A percentile compares a stretch with the other conserved stretches of the same genome.
Conservation (phyloP, 2,888 invertebrate species). For the Xylota segnis region DNA sequence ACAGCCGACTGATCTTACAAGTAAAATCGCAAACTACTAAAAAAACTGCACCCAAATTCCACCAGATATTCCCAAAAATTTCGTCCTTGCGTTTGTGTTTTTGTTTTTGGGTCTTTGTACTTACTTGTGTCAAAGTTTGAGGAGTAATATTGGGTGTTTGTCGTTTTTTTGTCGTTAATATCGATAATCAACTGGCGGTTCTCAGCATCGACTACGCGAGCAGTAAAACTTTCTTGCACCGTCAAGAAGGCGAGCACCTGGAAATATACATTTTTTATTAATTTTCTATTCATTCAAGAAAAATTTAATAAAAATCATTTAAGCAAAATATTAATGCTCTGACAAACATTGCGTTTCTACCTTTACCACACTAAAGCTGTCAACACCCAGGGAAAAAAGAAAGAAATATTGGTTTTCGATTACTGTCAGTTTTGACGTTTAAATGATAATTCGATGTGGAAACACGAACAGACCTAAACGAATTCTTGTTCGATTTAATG, state of each 20-base stretch:
- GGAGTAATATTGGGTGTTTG: constrained; percentile 91
- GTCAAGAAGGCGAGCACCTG: constrained; percentile 85
- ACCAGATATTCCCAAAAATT: constrained; percentile 66
- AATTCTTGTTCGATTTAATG: too few species aligned
- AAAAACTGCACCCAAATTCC: constrained; percentile 68
- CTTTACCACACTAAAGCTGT: too few species aligned
- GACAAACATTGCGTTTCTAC: too few species aligned
- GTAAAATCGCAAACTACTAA: constrained; percentile 53
- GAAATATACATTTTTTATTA: constrained; percentile 55
- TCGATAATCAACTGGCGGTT: constrained; percentile 89
- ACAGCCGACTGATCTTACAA: constrained; percentile 54
- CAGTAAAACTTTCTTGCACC: constrained; percentile 83
- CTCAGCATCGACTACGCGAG: constrained; percentile 81
- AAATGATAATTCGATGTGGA: too few species aligned
- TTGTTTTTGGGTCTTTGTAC: constrained; percentile 80
- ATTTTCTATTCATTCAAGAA: background rate
- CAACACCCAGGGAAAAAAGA: too few species aligned
- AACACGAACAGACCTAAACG: too few species aligned
- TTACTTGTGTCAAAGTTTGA: constrained; percentile 91
- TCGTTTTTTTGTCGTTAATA: constrained; percentile 89
- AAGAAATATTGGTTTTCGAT: too few species aligned
- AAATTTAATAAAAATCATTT: too few species aligned
- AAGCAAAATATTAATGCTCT: too few species aligned
- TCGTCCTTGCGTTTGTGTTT: constrained; percentile 50
- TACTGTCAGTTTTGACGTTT: too few species aligned